Conservation (phyloP, 2,888 invertebrate genomes). For the Aleiodes testaceus region DNA sequence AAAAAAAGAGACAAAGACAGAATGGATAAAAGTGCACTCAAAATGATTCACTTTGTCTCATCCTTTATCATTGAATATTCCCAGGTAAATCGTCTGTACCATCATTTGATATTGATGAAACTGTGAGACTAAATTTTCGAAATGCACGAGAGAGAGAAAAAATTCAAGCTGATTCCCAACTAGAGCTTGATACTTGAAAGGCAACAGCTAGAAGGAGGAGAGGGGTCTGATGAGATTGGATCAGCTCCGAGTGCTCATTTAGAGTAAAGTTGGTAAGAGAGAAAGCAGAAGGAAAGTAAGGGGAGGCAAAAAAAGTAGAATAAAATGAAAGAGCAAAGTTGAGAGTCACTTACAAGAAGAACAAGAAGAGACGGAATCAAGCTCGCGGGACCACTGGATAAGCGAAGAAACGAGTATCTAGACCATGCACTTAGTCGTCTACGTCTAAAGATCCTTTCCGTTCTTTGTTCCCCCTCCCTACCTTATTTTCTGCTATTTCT, state of each 20-base stretch:
- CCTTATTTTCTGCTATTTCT: slow-evolving; percentile 15
- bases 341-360: slow-evolving; percentile 34
- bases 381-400: slow-evolving; percentile 15
- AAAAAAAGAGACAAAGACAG: no score
- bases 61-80: no score
- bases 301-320: background rate
- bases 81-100: no score
- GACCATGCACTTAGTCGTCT: slow-evolving; percentile 35
- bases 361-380: slow-evolving; percentile 26
- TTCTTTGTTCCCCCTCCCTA: slow-evolving; percentile 33
- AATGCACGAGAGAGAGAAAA: background rate
- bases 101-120: no score
- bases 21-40: no score
- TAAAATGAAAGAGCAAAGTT: slow-evolving; percentile 21
- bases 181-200: background rate
- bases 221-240: background rate
- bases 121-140: no score
- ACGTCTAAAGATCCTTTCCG: slow-evolving; percentile 15
- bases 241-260: slow-evolving; percentile 18
- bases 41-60: no score
- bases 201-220: background rate
- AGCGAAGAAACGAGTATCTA: slow-evolving; percentile 31
- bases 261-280: slow-evolving; percentile 5
- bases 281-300: no score
- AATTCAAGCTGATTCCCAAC: slow-evolving; percentile 6